Evolutionary conservation across 37 sponge, comb jelly and placozoan species (phyloP), one percentile per base, ranked within the genome.

Genomic region (Ianthella basta): DNA sequence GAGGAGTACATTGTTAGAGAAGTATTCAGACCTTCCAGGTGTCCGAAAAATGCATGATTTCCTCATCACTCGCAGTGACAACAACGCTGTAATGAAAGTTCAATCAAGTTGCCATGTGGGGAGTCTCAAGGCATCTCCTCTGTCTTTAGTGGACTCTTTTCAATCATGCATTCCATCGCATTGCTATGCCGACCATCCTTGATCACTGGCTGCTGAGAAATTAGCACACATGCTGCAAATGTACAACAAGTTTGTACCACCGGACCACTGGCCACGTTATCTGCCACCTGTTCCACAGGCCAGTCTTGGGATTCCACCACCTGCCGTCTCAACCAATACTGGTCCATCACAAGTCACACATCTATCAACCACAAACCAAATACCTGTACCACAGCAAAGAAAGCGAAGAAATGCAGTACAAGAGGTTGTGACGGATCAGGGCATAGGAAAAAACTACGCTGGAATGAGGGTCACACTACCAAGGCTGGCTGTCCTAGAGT

Each of bases 311-410:
- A 14, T 66, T 66, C 68, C 15, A 23, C 19, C 68, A 25, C 19
- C 23, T 16, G 27, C 15, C 14, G 25, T 24, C 15, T 14, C 27
- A 24, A 14, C 27, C 23, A 19, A 25, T 13, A 16, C 25, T 23
- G 23, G 27, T 23, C 68, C 15, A 66, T 14, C 68, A 25, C 23
- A 19, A 66, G 23, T 13, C 25, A 14, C 68, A 66, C 13, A 66
- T n/a, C 25, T 44, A 61, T 59, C 54, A 50, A n/a, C 68, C 70
- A 67, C 63, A 60, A 0, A 72, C 75, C 78, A 66, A 23, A n/a
- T 19, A 23, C 23, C 68, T 27, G 23, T 66, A 19, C 68, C 15
- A 15, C 23, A 25, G 15, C 68, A 66, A 66, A 66, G 68, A 66
- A 23, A n/a, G 12, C 68, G 25, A 66, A 66, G 23, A 23, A 14